Conservation (phyloP, 2,888 invertebrate species). For the Latrodectus hesperus region DNA sequence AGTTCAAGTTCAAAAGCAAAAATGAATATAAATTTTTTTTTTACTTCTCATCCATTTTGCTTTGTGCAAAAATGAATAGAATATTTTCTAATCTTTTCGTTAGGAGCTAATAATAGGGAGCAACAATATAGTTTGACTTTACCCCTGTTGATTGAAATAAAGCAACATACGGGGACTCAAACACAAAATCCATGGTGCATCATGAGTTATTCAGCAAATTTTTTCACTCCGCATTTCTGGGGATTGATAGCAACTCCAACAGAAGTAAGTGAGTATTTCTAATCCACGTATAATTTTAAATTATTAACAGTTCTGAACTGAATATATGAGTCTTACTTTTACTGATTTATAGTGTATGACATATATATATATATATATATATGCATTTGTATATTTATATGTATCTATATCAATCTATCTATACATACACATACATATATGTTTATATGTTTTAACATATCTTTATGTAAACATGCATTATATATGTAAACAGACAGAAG, state of each 20-base stretch:
- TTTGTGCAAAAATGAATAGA: too few species aligned
- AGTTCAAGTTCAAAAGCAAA: too few species aligned
- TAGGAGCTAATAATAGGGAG: conserved; percentile 50
- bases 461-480: neutral
- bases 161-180: conserved; percentile 28
- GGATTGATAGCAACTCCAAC: conserved; percentile 53
- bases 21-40: too few species aligned
- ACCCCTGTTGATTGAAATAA: conserved; percentile 43
- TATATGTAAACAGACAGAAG: too few species aligned
- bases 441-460: neutral
- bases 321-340: too few species aligned
- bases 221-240: conserved; percentile 55
- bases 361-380: neutral
- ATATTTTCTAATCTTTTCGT: neutral
- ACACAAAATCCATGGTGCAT: conserved; percentile 60
- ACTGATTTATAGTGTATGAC: too few species aligned
- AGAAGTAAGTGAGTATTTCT: conserved; percentile 29
- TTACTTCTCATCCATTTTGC: too few species aligned
- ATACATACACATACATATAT: neutral
- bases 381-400: neutral
- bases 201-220: conserved; percentile 50
- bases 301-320: too few species aligned
- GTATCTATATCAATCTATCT: neutral
- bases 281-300: neutral
- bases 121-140: conserved; percentile 41